A percentile compares a stretch with the other conserved stretches of the same genome.
Evolutionary conservation across 2,888 invertebrate genomes (phyloP).

Genomic region (Congeria kusceri): DNA sequence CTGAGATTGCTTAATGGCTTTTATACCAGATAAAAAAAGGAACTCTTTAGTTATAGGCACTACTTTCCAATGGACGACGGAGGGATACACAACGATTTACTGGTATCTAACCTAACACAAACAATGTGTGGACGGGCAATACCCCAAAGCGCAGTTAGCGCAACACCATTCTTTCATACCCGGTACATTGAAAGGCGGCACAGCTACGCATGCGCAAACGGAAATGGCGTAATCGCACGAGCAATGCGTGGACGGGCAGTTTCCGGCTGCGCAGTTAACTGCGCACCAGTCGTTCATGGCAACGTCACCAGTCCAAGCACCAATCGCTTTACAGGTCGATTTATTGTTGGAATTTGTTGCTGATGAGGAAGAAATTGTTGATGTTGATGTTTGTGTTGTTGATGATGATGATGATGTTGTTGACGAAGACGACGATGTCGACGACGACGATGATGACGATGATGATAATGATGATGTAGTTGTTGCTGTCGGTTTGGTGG

Average conservation of each 20-base stretch:
- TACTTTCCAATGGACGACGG: too few species aligned
- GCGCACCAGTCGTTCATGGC: conserved; percentile 8
- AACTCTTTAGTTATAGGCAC: too few species aligned
- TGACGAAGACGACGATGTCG: not conserved
- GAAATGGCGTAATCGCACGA: not conserved
- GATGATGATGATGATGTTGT: not conserved
- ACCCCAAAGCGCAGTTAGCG: not conserved
- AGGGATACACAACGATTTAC: too few species aligned
- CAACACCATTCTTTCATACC: conserved; percentile 4
- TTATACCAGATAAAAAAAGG: too few species aligned
- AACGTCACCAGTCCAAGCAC: not conserved
- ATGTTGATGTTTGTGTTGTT: not conserved
- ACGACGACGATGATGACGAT: not conserved
- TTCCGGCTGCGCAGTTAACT: not conserved
- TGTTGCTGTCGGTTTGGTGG: not conserved
- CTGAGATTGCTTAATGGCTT: not conserved
- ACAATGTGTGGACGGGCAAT: conserved; percentile 1
- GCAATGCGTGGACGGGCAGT: conserved; percentile 18
- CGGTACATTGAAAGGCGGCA: not conserved
- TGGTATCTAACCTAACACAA: too few species aligned
- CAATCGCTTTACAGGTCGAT: not conserved
- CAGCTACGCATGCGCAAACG: not conserved
- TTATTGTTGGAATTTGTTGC: not conserved
- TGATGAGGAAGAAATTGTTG: not conserved
- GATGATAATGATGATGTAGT: not conserved